Percentiles rank a stretch among this genome's conserved stretches.
These are phyloP conservation scores for Gambusia affinis DNA, from an alignment of 2,113 vertebrate species.

Conservation along the genomic window DNA sequence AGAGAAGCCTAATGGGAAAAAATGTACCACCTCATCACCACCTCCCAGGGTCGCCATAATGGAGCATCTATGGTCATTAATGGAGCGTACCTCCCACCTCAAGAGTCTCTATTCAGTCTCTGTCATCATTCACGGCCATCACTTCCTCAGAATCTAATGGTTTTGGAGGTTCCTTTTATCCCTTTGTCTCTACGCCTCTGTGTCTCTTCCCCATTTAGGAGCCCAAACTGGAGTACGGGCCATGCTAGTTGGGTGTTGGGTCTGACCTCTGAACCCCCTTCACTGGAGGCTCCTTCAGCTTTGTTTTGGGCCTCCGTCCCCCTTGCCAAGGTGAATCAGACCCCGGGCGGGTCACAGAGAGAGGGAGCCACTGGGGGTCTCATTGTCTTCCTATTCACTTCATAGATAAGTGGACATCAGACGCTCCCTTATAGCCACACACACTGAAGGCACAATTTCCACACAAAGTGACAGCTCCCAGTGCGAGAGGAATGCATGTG, in stretches of 20 bases:
- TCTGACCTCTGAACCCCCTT: constrained; percentile 76
- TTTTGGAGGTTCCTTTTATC: constrained; percentile 87
- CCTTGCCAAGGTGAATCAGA: constrained; percentile 83
- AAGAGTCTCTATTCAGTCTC: constrained; percentile 83
- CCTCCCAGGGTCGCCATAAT: constrained; percentile 77
- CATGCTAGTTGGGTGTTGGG: constrained; percentile 74
- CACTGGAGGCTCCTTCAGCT: constrained; percentile 77
- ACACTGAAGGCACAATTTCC: constrained; percentile 80
- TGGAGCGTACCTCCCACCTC: constrained; percentile 82
- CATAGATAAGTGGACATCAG: constrained; percentile 86
- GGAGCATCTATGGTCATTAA: constrained; percentile 79
- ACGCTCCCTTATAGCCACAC: constrained; percentile 75
- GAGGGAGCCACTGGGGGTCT: constrained; percentile 80
- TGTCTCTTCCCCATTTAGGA: constrained; percentile 79
- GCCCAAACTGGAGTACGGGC: constrained; percentile 77
- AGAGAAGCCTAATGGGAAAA: constrained; percentile 70
- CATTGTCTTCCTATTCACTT: constrained; percentile 86
- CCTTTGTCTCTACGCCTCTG: constrained; percentile 82
- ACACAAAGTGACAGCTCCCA: constrained; percentile 83
- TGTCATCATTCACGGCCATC: constrained; percentile 85
- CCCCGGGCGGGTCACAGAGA: constrained; percentile 75
- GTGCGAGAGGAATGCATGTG: constrained; percentile 83
- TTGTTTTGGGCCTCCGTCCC: constrained; percentile 81
- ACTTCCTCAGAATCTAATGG: constrained; percentile 89
- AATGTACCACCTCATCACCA: constrained; percentile 71